phyloP scores from a whole-genome alignment of 2,113 vertebrate genomes.

The Hipposideros armiger region DNA sequence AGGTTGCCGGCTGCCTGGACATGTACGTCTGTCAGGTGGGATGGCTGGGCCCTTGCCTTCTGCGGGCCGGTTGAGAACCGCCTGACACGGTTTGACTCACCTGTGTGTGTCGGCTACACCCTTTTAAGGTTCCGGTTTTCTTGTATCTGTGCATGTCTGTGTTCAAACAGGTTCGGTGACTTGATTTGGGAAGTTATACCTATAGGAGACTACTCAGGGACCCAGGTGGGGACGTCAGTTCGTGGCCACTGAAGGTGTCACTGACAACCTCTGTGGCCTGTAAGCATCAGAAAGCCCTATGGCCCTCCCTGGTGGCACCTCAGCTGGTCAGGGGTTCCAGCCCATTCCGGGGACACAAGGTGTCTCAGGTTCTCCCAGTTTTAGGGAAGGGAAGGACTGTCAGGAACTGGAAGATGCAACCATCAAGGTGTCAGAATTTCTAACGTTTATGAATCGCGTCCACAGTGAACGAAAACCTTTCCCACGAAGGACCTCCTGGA shows the following conservation, averaged over 20 bases:
- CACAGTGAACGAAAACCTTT: background rate
- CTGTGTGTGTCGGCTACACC: slow-evolving; percentile 57
- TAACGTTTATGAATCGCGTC: fast-evolving
- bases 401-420: background rate
- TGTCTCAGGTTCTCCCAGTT: background rate
- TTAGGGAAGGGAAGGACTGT: background rate
- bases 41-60: slow-evolving; percentile 40
- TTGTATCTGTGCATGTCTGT: slow-evolving; percentile 36
- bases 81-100: slow-evolving; percentile 76
- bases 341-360: background rate
- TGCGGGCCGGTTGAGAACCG: slow-evolving; percentile 65
- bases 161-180: slow-evolving; percentile 69
- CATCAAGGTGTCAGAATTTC: background rate
- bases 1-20: background rate
- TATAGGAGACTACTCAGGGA: background rate
- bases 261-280: background rate
- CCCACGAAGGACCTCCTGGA: background rate
- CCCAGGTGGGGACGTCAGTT: background rate
- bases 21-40: background rate
- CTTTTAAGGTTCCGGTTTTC: slow-evolving; percentile 44
- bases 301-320: background rate
- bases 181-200: background rate
- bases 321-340: background rate
- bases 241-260: background rate
- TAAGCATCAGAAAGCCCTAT: no score